phyloP scores from a whole-genome alignment of 1,140 invertebrate species.

The Aradophagus sp. region DNA sequence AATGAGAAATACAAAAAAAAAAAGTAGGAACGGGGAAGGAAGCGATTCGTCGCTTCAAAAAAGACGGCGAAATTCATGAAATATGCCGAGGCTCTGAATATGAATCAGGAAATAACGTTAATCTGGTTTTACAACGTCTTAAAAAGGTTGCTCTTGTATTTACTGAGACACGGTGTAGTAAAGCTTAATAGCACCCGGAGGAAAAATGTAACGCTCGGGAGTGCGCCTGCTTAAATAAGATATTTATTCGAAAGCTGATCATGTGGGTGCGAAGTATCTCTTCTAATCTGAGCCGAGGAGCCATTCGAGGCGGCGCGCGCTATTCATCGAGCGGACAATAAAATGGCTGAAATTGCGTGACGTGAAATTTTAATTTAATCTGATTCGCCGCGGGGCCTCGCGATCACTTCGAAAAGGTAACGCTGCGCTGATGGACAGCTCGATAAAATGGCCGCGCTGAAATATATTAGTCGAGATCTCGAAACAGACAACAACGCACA shows the following conservation, averaged over 20 bases:
- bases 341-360: conserved; percentile 16
- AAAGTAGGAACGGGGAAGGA: too few relatives aligned
- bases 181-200: conserved; percentile 30
- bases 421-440: not conserved
- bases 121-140: conserved; percentile 30
- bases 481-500: conserved; percentile 21
- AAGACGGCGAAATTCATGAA: too few relatives aligned
- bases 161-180: conserved; percentile 16
- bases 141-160: conserved; percentile 25
- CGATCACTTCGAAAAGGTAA: too few relatives aligned
- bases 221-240: conserved; percentile 32
- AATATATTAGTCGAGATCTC: conserved; percentile 23
- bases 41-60: too few relatives aligned
- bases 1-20: too few relatives aligned
- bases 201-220: conserved; percentile 28
- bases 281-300: conserved; percentile 22
- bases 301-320: conserved; percentile 15
- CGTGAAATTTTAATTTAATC: conserved; percentile 35
- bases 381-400: conserved; percentile 13
- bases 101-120: conserved; percentile 9
- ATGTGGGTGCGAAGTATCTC: conserved; percentile 21
- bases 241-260: conserved; percentile 38
- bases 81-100: conserved; percentile 5
- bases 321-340: conserved; percentile 17
- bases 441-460: conserved; percentile 23